Evolutionary conservation across 2,113 vertebrate genomes (phyloP).

Genomic region (Psephotus haematonotus): DNA sequence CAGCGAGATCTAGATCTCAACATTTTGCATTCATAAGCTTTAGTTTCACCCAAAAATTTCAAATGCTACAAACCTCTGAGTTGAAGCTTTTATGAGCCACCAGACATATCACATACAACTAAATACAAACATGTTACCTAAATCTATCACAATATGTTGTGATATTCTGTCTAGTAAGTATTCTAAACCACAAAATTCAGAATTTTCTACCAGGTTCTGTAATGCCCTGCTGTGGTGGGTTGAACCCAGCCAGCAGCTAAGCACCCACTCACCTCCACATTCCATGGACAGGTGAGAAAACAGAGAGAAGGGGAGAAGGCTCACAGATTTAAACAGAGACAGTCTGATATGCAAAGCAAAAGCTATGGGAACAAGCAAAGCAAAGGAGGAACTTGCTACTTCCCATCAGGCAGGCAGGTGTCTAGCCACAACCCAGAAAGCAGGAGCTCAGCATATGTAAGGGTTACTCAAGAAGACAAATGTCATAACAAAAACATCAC

Average conservation of each 20-base stretch:
- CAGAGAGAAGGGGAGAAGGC: background rate
- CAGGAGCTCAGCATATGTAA: fast-evolving
- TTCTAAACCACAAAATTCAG: background rate
- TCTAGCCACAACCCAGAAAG: background rate
- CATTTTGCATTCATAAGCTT: background rate
- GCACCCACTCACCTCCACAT: background rate
- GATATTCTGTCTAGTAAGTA: background rate
- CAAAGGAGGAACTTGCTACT: background rate
- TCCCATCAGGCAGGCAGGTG: background rate
- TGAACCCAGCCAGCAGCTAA: background rate
- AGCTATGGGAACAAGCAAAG: background rate
- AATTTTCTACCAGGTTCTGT: background rate
- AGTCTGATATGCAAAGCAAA: background rate
- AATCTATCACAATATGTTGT: background rate
- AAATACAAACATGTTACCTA: background rate
- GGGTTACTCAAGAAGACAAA: background rate
- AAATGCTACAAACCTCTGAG: background rate
- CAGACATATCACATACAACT: background rate
- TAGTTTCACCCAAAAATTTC: background rate
- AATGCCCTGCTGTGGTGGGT: background rate
- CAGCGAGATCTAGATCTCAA: background rate
- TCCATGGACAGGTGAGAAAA: background rate
- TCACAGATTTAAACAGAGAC: background rate
- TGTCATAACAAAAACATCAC: background rate
- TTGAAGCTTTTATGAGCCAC: background rate